Percentiles rank a stretch among this genome's conserved stretches.
These are phyloP conservation scores for Carcharodon carcharias DNA, from an alignment of 2,797 vertebrate species.

Conservation along the genomic window DNA sequence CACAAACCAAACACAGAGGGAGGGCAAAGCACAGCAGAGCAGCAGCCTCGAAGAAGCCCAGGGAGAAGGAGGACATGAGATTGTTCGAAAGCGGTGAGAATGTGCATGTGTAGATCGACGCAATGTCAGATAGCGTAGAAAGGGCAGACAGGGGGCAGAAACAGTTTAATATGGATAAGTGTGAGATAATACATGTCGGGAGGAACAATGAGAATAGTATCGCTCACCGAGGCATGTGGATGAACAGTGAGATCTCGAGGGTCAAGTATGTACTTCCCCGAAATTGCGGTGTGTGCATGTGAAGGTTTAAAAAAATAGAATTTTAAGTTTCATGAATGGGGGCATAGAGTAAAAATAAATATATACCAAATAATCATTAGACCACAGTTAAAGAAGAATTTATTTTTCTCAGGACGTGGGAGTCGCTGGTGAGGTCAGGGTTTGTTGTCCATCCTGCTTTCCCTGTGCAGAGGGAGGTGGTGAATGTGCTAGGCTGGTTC, in stretches of 20 bases:
- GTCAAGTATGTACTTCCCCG: neutral
- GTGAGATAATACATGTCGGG: neutral
- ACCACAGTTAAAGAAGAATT: neutral
- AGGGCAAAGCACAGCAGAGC: conserved; percentile 59
- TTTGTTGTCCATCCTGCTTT: neutral
- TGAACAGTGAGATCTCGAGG: too few relatives aligned
- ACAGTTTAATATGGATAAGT: neutral
- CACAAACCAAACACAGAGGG: conserved; percentile 53
- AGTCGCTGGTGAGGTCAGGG: neutral
- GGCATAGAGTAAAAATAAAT: neutral
- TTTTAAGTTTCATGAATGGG: neutral
- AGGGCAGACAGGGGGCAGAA: neutral
- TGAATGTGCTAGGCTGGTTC: neutral
- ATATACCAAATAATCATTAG: neutral
- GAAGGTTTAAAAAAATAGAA: neutral
- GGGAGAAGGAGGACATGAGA: conserved; percentile 42
- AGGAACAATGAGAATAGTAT: too few relatives aligned
- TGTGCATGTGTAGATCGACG: conserved; percentile 46
- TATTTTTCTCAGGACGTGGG: neutral
- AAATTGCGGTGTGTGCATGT: too few relatives aligned
- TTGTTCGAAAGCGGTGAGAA: conserved; percentile 23
- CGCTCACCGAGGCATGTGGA: too few relatives aligned
- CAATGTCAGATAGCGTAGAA: neutral
- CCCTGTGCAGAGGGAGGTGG: neutral
- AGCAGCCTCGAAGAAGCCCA: conserved; percentile 40